Percentiles rank a stretch among this genome's conserved stretches.
Conservation (phyloP, 2,888 invertebrate genomes). For the Taenaris catops region DNA sequence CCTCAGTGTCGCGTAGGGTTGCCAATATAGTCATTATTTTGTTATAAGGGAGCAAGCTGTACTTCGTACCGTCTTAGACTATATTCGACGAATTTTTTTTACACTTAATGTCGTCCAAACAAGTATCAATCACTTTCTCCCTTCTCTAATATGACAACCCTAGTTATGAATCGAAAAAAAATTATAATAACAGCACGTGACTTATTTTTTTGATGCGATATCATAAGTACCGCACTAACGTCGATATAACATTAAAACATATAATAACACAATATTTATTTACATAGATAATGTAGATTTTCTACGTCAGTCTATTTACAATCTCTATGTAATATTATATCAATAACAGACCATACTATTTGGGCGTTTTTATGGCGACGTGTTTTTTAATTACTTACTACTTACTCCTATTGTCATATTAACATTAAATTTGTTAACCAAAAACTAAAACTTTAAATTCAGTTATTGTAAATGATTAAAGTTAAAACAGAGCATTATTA, state of each 20-base stretch:
- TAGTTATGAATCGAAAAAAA: conserved; percentile 36
- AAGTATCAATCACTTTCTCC: no score
- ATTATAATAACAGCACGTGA: conserved; percentile 27
- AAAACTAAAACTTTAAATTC: no score
- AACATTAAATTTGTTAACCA: no score
- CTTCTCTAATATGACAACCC: conserved; percentile 1
- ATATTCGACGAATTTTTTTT: no score
- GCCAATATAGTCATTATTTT: no score
- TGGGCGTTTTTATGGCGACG: conserved; percentile 3
- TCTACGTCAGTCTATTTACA: neutral
- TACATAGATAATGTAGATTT: neutral
- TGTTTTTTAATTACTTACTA: no score
- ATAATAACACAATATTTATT: neutral
- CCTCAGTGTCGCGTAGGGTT: conserved; percentile 7
- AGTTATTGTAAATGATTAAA: no score
- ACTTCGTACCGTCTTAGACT: no score
- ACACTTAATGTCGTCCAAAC: no score
- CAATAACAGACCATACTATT: conserved; percentile 2
- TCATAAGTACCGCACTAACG: conserved; percentile 4
- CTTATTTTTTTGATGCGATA: conserved; percentile 13
- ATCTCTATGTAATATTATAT: conserved; percentile 1
- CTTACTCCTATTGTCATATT: no score
- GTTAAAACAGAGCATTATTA: no score
- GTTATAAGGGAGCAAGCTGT: no score
- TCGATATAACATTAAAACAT: conserved; percentile 9